Conservation (phyloP, 1,140 invertebrate species). For the Diachasmimorpha longicaudata region DNA sequence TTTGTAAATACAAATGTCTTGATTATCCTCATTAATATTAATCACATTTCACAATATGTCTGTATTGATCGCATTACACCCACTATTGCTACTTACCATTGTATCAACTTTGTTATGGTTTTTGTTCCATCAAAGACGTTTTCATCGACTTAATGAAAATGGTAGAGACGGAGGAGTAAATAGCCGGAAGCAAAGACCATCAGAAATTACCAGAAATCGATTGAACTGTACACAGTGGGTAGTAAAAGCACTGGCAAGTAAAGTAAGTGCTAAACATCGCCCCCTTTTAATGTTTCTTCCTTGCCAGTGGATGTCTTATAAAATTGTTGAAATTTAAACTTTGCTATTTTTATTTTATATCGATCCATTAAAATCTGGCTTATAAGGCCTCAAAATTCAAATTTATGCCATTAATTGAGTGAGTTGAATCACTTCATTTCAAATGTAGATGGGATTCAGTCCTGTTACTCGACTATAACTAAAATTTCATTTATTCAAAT, state of each 20-base stretch:
- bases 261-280: conserved; percentile 41
- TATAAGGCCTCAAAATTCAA: no score
- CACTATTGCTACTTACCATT: no score
- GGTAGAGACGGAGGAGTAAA: background rate
- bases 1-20: background rate
- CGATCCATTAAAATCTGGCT: no score
- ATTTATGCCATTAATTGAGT: no score
- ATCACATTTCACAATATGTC: background rate
- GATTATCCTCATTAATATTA: background rate
- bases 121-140: background rate
- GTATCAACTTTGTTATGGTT: background rate
- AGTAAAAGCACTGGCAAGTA: conserved; percentile 43
- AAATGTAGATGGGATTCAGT: no score
- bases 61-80: no score
- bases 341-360: no score
- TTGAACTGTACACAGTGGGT: conserved; percentile 29
- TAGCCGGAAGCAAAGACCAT: background rate
- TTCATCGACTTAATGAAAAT: background rate
- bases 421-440: no score
- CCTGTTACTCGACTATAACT: no score
- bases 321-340: background rate
- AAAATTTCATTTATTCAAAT: no score
- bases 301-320: no score
- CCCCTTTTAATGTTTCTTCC: background rate
- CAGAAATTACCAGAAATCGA: conserved; percentile 41